Evolutionary conservation across 2,113 vertebrate genomes (phyloP), one percentile per base, ranked within the genome.

Genomic region (Herpetotheres cachinnans): DNA sequence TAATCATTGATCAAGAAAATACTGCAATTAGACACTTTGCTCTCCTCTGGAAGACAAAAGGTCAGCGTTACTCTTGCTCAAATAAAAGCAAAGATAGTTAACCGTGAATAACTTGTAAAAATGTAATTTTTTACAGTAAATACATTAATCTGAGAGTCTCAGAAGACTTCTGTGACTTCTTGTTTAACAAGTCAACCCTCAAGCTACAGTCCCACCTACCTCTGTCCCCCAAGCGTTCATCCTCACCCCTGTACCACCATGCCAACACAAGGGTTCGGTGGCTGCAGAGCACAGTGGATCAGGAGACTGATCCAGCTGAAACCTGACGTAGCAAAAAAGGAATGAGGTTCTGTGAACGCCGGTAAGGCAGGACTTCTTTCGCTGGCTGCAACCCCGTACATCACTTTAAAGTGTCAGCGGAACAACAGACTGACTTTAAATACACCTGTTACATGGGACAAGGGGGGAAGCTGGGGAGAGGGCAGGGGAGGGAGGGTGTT

Each of bases 401-500:
- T 16, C 32, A 7, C 59, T 83, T 78, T 13, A 32, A 46, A 42
- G 36, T 9, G 8, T 15, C 16, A 62, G 55, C 63, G 67, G 70
- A 87, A 59, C 20, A 82, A 46, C 56, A 88, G 54, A 15, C 46
- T 76, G 36, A 62, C n/a, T 70, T 92, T 50, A 58, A 92, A 81
- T 36, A 7, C 2, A 54, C 8, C n/a, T 54, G 17, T 30, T 47
- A 55, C 30, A 42, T 6, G 9, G 52, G 36, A 82, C 1, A 0
- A 58, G 11, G 10, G 7, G 13, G 26, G 13, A 52, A 69, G 16
- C 9, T 42, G 29, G 9, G 8, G 44, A 16, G 18, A 46, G 16
- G 7, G 46, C 46, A 3, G 6, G 22, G 6, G 2, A 1, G 6
- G 12, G 10, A 16, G 16, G 10, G 11, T 63, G 12, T 47, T 36